Evolutionary conservation across 2,888 invertebrate genomes (phyloP).

Genomic region (Eristalinus aeneus): DNA sequence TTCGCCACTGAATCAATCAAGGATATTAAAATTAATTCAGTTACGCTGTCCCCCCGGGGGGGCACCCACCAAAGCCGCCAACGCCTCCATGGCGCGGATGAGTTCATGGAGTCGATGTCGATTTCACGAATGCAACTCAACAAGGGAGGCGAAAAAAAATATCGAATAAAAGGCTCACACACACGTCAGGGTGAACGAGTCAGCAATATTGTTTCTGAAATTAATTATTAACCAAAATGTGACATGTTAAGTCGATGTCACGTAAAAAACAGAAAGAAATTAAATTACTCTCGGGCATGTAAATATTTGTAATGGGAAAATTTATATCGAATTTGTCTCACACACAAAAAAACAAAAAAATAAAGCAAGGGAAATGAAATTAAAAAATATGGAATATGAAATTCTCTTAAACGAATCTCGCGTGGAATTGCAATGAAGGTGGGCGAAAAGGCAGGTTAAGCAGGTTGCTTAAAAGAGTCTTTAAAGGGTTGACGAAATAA

Average conservation of each 20-base stretch:
- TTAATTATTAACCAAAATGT: constrained; percentile 29
- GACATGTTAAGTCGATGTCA: background rate
- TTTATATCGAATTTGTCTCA: background rate
- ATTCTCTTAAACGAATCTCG: background rate
- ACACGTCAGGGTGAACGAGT: background rate
- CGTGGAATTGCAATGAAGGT: background rate
- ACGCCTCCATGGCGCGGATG: background rate
- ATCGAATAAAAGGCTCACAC: too few species aligned
- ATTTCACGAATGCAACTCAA: background rate
- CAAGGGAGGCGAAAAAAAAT: background rate
- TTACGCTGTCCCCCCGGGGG: background rate
- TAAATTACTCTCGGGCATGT: background rate
- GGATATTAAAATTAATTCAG: constrained; percentile 23
- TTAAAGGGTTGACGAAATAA: background rate
- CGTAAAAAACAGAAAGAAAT: background rate
- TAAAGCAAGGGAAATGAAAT: background rate
- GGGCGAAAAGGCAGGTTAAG: background rate
- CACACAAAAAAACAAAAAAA: too few species aligned
- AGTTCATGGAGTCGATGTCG: background rate
- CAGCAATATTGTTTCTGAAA: constrained; percentile 21
- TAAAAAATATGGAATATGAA: background rate
- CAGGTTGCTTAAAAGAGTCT: background rate
- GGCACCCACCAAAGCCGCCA: too few species aligned
- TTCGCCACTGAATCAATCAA: constrained; percentile 11
- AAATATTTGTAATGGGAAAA: background rate